Conservation (phyloP, 2,113 vertebrate species). For the Actinemys pallida region DNA sequence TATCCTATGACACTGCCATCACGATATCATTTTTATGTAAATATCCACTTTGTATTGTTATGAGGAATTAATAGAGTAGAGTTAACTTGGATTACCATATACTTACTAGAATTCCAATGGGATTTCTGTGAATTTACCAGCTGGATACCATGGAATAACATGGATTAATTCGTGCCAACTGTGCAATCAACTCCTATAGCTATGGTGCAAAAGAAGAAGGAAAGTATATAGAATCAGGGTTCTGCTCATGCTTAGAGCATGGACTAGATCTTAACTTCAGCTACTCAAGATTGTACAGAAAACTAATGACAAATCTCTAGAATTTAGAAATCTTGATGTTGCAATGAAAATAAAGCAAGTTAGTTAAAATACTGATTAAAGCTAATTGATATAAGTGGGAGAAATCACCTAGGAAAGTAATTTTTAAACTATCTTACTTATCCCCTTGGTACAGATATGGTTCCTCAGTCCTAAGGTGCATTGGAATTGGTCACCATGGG, state of each 20-base stretch:
- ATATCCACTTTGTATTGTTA: slow-evolving; percentile 38
- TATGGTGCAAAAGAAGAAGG: slow-evolving; percentile 71
- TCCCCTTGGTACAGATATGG: slow-evolving; percentile 13
- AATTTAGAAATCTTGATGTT: slow-evolving; percentile 74
- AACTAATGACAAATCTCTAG: slow-evolving; percentile 72
- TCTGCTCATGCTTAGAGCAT: slow-evolving; percentile 61
- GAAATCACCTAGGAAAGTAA: background rate
- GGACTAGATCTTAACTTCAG: slow-evolving; percentile 57
- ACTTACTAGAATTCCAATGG: slow-evolving; percentile 54
- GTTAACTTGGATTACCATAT: slow-evolving; percentile 37
- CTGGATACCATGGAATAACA: slow-evolving; percentile 66
- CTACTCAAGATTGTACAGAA: slow-evolving; percentile 70
- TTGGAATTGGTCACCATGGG: background rate
- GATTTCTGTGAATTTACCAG: slow-evolving; percentile 69
- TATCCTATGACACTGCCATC: slow-evolving; percentile 23
- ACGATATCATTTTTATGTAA: slow-evolving; percentile 13
- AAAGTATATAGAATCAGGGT: slow-evolving; percentile 70
- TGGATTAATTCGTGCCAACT: slow-evolving; percentile 65
- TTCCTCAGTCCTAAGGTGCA: background rate
- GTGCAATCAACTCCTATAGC: slow-evolving; percentile 69
- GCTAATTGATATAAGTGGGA: slow-evolving; percentile 22
- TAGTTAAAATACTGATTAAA: slow-evolving; percentile 56
- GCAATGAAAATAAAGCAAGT: slow-evolving; percentile 71
- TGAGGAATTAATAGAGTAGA: slow-evolving; percentile 23
- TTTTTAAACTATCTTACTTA: slow-evolving; percentile 26